Evolutionary conservation across 2,113 vertebrate genomes (phyloP).

Genomic region (Electrona antarctica): DNA sequence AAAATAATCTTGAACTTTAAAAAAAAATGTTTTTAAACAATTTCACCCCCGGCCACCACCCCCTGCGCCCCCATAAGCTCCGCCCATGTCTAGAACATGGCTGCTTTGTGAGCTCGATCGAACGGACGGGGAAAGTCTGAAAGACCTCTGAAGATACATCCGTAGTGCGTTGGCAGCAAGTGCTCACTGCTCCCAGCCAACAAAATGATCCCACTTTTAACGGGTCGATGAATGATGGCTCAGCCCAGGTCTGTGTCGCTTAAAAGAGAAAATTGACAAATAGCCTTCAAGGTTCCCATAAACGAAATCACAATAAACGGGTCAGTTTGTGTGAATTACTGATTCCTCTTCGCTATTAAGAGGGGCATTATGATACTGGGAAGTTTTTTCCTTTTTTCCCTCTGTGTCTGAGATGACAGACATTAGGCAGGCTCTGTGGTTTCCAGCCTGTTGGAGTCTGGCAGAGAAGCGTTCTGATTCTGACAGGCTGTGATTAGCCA

Average conservation of each 20-base stretch:
- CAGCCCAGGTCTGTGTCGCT: not conserved
- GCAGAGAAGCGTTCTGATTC: slow-evolving; percentile 19
- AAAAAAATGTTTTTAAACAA: too few relatives aligned
- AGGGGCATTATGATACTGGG: slow-evolving; percentile 22
- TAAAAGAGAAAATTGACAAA: not conserved
- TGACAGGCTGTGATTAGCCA: slow-evolving; percentile 42
- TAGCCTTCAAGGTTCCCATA: slow-evolving; percentile 20
- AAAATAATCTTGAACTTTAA: too few relatives aligned
- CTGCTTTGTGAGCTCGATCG: slow-evolving; percentile 29
- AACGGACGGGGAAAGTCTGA: slow-evolving; percentile 40
- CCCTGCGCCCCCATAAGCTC: too few relatives aligned
- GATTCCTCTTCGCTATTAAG: not conserved
- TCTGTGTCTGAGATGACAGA: slow-evolving; percentile 16
- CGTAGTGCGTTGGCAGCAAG: slow-evolving; percentile 25
- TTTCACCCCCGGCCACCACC: too few relatives aligned
- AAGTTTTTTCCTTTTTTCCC: slow-evolving; percentile 7
- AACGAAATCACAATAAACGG: not conserved
- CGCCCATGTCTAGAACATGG: slow-evolving; percentile 25
- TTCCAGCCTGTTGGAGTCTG: slow-evolving; percentile 15
- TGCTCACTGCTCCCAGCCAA: slow-evolving; percentile 18
- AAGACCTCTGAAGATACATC: slow-evolving; percentile 44
- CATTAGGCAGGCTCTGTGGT: slow-evolving; percentile 6
- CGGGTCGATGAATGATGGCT: slow-evolving; percentile 44
- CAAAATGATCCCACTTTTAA: slow-evolving; percentile 56
- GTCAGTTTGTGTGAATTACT: not conserved